Base-by-base conservation (phyloP, 2,113 vertebrate genomes). In the Gobius niger region DNA sequence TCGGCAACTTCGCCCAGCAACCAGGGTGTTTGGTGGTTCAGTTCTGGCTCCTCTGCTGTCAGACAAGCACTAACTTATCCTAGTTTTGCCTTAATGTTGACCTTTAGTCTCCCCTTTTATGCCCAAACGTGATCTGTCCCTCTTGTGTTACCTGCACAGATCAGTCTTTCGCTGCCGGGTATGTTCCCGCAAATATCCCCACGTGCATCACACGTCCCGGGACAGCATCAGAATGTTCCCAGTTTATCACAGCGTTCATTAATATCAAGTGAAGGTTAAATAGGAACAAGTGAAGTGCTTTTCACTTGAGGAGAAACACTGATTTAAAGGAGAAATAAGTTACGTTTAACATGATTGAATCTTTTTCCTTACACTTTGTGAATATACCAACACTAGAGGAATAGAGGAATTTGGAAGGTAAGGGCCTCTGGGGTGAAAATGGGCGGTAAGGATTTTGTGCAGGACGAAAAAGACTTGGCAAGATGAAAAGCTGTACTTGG, bases 181-280 rank as follows among this genome's bases (percentile, higher is more conserved):
- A 81, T 60, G 7, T 70, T 79, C 81, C 80, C 16, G 9, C 61
- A 80, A 83, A 88, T 88, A 88, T 77, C 12, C 51, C 64, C 72
- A 70, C 44, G 51, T 70, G 78, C 68, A 8, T 68, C 46, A 62
- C 65, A 71, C 78, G 69, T 60, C 47, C 73, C 18, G 72, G 75
- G 72, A 71, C 65, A 59, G 78, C 57, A 63, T 64, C 50, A 72
- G 81, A 85, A 86, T 67, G 81, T 82, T 88, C 86, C 68, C 78
- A 80, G 77, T 67, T 66, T 70, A 63, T 71, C 75, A 65, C 47
- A 68, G 53, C 53, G 42, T 44, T 24, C 16, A 65, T 73, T 73
- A 72, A 82, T 74, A 34, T 68, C 76, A 66, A 47, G 57, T 60
- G 57, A 9, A 41, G 15, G 57, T 72, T 65, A 75, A 74, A 73